These are phyloP conservation scores for Emydocephalus ijimae DNA, from an alignment of 2,113 vertebrate genomes.

Conservation along the genomic window DNA sequence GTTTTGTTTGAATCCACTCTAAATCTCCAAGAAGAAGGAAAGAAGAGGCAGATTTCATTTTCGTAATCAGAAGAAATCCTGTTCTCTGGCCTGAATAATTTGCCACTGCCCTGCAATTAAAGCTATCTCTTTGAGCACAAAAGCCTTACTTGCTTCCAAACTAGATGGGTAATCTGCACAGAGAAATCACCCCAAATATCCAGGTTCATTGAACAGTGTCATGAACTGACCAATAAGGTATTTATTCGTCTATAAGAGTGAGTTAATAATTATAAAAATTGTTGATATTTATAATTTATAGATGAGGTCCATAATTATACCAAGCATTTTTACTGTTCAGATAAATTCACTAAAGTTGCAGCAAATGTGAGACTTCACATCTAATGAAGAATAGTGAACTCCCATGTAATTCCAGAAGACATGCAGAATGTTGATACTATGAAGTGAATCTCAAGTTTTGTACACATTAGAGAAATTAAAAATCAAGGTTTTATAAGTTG, in stretches of 20 bases:
- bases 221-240: background rate
- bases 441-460: background rate
- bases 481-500: background rate
- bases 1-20: background rate
- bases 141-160: background rate
- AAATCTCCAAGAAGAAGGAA: background rate
- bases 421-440: background rate
- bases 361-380: background rate
- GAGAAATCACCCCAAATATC: background rate
- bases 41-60: background rate
- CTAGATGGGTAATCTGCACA: background rate
- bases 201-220: background rate
- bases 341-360: background rate
- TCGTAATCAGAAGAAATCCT: background rate
- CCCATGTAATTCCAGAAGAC: background rate
- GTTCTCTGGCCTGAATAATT: background rate
- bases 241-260: background rate
- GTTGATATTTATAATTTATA: background rate
- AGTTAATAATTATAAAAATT: slow-evolving; percentile 15
- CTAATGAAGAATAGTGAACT: background rate
- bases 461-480: background rate
- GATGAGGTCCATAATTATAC: background rate
- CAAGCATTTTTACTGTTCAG: background rate
- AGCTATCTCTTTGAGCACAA: background rate
- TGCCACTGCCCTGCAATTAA: background rate